A percentile compares a stretch with the other conserved stretches of the same genome.
Conservation (phyloP, 2,797 vertebrate genomes). For the Sternarchorhynchus goeldii region DNA sequence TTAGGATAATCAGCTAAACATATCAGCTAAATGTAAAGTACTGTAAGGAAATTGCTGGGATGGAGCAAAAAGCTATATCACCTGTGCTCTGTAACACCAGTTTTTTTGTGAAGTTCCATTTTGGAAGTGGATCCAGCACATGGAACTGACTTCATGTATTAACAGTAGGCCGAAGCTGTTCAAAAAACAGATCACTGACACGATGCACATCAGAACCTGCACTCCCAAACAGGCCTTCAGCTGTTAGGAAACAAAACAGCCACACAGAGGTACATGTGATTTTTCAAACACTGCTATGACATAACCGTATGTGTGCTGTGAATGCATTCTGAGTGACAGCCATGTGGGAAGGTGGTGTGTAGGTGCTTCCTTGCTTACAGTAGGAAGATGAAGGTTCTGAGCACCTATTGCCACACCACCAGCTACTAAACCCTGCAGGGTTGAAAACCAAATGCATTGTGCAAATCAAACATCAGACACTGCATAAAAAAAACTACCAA, state of each 20-base stretch:
- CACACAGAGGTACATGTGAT: neutral
- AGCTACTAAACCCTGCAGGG: slow-evolving; percentile 50
- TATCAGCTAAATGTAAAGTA: too few relatives aligned
- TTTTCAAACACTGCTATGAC: neutral
- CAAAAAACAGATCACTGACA: neutral
- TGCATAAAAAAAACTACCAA: neutral
- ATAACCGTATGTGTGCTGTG: neutral
- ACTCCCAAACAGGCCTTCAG: slow-evolving; percentile 55
- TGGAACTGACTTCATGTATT: fast-evolving
- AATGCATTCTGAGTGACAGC: neutral
- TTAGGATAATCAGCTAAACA: too few relatives aligned
- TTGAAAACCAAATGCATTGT: slow-evolving; percentile 1
- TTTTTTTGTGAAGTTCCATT: fast-evolving
- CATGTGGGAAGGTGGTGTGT: neutral
- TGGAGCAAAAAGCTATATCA: slow-evolving; percentile 2
- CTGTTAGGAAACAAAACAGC: slow-evolving; percentile 31
- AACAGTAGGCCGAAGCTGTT: fast-evolving
- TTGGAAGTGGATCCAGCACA: fast-evolving
- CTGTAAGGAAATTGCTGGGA: too few relatives aligned
- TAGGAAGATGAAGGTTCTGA: slow-evolving; percentile 63
- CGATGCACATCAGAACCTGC: slow-evolving; percentile 41
- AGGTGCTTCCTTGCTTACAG: slow-evolving; percentile 41
- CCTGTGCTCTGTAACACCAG: neutral
- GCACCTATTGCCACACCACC: slow-evolving; percentile 67
- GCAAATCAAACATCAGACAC: neutral